These are phyloP conservation scores for Drosophila repleta DNA, from an alignment of 1,140 invertebrate species.

Conservation along the genomic window DNA sequence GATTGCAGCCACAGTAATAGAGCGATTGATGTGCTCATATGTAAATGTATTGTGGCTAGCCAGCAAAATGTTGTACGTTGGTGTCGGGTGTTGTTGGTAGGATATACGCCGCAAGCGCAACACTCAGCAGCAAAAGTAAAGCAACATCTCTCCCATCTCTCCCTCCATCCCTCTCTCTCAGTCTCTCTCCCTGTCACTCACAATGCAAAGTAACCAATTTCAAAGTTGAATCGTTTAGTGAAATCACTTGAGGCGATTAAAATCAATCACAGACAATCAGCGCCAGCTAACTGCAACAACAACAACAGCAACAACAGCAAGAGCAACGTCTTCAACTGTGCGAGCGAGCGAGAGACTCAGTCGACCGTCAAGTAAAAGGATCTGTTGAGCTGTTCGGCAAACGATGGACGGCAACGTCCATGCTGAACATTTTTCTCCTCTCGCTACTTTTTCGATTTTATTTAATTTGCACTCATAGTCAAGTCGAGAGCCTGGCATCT, in stretches of 20 bases:
- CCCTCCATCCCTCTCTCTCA: neutral
- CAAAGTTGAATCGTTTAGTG: conserved; percentile 77
- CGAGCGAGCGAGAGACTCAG: neutral
- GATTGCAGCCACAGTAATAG: neutral
- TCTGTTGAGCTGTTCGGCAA: conserved; percentile 23
- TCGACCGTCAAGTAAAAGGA: neutral
- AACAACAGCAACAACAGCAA: conserved; percentile 19
- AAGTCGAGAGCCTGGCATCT: conserved; percentile 39
- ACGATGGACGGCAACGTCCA: conserved; percentile 22
- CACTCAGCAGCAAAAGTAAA: conserved; percentile 55
- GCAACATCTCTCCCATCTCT: conserved; percentile 14
- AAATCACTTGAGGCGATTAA: conserved; percentile 82
- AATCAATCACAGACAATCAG: conserved; percentile 81
- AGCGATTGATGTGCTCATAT: conserved; percentile 11
- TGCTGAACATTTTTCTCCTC: conserved; percentile 56
- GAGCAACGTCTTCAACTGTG: conserved; percentile 11
- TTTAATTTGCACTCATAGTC: conserved; percentile 78
- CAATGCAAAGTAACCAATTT: conserved; percentile 80
- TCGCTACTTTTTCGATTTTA: conserved; percentile 65
- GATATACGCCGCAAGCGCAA: conserved; percentile 57
- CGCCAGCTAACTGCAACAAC: conserved; percentile 40
- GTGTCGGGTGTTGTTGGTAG: neutral
- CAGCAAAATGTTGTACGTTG: conserved; percentile 44
- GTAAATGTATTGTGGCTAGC: conserved; percentile 50
- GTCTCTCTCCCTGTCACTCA: conserved; percentile 11